phyloP scores from a whole-genome alignment of 2,113 vertebrate species.

The Verasper variegatus region DNA sequence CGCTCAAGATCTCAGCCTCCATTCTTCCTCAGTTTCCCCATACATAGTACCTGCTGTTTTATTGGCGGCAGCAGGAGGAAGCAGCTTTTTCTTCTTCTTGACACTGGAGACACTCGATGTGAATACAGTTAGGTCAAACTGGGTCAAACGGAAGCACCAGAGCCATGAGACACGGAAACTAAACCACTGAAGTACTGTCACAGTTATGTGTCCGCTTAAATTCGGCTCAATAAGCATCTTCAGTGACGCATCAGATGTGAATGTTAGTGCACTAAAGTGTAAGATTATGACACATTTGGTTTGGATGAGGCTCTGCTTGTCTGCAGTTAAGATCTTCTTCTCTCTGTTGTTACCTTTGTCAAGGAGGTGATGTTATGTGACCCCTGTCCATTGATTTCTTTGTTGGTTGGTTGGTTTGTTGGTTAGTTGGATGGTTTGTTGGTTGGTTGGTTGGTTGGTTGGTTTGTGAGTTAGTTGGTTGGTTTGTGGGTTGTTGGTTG shows the following conservation, averaged over 20 bases:
- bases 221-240: background rate
- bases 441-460: no score
- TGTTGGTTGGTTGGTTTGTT: no score
- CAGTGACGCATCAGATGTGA: background rate
- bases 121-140: conserved; percentile 1
- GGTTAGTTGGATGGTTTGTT: no score
- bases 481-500: no score
- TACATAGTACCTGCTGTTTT: conserved; percentile 43
- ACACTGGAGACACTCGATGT: conserved; percentile 9
- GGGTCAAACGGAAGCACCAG: background rate
- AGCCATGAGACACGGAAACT: background rate
- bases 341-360: no score
- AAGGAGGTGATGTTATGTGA: no score
- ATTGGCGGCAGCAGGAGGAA: conserved; percentile 40
- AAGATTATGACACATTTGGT: background rate
- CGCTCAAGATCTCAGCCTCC: conserved; percentile 25
- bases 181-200: no score
- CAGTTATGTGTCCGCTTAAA: background rate
- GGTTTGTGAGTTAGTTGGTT: no score
- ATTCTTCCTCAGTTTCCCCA: conserved; percentile 52
- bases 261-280: background rate
- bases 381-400: background rate
- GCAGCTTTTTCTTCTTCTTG: conserved; percentile 19
- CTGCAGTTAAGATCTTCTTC: no score
- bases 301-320: background rate